Percentiles rank a stretch among this genome's conserved stretches.
Conservation (phyloP, 2,888 invertebrate genomes). For the Autographa pulchrina region DNA sequence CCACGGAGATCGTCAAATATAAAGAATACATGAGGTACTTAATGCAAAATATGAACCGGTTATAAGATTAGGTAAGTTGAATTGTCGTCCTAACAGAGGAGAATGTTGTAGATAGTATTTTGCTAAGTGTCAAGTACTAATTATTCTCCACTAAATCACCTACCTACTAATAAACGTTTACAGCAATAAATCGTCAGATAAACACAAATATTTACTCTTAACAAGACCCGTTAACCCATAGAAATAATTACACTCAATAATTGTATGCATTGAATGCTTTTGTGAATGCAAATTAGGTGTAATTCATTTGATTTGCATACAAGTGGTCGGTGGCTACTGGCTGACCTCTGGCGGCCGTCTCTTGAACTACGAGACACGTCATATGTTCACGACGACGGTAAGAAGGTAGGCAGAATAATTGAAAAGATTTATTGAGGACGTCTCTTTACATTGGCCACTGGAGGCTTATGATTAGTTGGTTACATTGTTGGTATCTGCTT, state of each 20-base stretch:
- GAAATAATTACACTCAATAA: slow-evolving; percentile 35
- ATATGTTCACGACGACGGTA: slow-evolving; percentile 41
- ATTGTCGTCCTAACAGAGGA: too few relatives aligned
- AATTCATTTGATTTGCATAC: slow-evolving; percentile 61
- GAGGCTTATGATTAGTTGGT: background rate
- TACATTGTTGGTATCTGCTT: background rate
- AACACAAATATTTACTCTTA: background rate
- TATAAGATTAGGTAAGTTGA: too few relatives aligned
- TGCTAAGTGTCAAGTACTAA: background rate
- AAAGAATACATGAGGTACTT: too few relatives aligned
- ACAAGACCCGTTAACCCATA: background rate
- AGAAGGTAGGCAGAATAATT: slow-evolving; percentile 37
- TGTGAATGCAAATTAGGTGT: slow-evolving; percentile 52
- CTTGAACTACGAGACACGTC: slow-evolving; percentile 43
- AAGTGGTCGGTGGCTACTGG: slow-evolving; percentile 54
- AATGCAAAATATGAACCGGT: too few relatives aligned
- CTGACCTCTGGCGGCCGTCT: slow-evolving; percentile 32
- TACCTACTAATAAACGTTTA: background rate
- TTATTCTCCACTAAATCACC: background rate
- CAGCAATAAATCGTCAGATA: background rate
- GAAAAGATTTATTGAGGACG: slow-evolving; percentile 13
- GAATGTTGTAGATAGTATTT: background rate
- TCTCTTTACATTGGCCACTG: slow-evolving; percentile 20
- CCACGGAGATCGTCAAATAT: too few relatives aligned
- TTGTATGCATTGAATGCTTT: slow-evolving; percentile 28